phyloP scores from a whole-genome alignment of 2,888 invertebrate species.

The Catocala fraxini region DNA sequence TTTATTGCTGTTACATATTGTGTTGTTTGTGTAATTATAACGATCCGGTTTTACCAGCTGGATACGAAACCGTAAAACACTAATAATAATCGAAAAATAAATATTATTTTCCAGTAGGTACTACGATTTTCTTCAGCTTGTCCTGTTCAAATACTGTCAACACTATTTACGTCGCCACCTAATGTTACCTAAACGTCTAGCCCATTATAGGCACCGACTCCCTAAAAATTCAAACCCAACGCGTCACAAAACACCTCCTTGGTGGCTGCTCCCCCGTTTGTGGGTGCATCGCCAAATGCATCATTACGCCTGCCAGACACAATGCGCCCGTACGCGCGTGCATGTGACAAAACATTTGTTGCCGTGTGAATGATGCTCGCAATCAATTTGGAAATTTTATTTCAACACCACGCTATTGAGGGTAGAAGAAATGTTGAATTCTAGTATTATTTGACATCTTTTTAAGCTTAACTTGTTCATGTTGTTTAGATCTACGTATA shows the following conservation, averaged over 20 bases:
- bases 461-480: too few species aligned
- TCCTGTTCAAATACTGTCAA: neutral
- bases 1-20: too few species aligned
- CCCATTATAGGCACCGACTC: constrained; percentile 40
- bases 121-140: neutral
- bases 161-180: constrained; percentile 18
- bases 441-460: neutral
- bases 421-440: constrained; percentile 31
- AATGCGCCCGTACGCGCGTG: constrained; percentile 56
- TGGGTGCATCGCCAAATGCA: constrained; percentile 70
- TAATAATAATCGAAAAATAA: too few species aligned
- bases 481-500: too few species aligned
- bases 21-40: too few species aligned
- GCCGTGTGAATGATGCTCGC: constrained; percentile 45
- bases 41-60: too few species aligned
- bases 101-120: too few species aligned
- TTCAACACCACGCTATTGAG: constrained; percentile 35
- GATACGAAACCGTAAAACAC: too few species aligned
- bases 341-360: constrained; percentile 50
- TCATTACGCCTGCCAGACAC: constrained; percentile 68
- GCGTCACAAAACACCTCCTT: constrained; percentile 44
- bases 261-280: constrained; percentile 31
- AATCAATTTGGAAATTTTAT: constrained; percentile 51
- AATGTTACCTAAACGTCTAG: constrained; percentile 41
- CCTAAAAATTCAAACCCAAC: constrained; percentile 50